Base-by-base conservation (phyloP, 2,888 invertebrate genomes). In the Cephus runcator region DNA sequence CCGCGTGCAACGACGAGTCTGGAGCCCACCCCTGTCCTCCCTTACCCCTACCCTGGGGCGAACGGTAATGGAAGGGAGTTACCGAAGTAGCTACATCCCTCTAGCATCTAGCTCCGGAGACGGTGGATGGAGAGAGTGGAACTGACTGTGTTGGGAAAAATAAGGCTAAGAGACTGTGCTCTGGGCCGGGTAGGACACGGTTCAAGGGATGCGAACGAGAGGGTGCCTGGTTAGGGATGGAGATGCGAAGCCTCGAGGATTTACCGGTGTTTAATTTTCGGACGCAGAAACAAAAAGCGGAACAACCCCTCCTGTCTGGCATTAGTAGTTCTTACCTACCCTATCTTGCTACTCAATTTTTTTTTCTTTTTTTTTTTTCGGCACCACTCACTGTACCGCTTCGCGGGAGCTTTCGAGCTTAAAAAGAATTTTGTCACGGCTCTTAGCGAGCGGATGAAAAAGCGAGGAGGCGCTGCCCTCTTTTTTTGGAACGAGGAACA, bases 181-280 rank as follows among this genome's bases (percentile, higher is more conserved):
- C 23, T 12, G 36, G 40, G 9, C 40, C 23, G 23, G 23, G 56
- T 56, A 9, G 23, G 23, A 6, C 56, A 23, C 56, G 56, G 56
- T 56, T 9, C 6, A 23, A 56, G 56, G 56, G 56, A 56, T 56
- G 11, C 40, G 76, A 79, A 23, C 76, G 69, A 79, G 36, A 56
- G 56, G 23, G 56, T 56, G 56, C 23, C 56, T 56, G 23, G 15
- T 56, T 6, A 1, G 56, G 56, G 56, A 1, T 56, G 56, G 9
- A 56, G 23, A 56, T 33, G n/a, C 69, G 40, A 30, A 34, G 69
- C n/a, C 69, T 30, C 69, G 11, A 23, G 69, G 77, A 75, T 77
- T 77, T 75, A 56, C 77, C 77, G 40, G 75, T 71, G 69, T 75
- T 77, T 75, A 69, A 15, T 30, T 68, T 31, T n/a, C 40, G 33